Conservation (phyloP, 2,797 vertebrate species). For the Petrocephalus schoutedeni region DNA sequence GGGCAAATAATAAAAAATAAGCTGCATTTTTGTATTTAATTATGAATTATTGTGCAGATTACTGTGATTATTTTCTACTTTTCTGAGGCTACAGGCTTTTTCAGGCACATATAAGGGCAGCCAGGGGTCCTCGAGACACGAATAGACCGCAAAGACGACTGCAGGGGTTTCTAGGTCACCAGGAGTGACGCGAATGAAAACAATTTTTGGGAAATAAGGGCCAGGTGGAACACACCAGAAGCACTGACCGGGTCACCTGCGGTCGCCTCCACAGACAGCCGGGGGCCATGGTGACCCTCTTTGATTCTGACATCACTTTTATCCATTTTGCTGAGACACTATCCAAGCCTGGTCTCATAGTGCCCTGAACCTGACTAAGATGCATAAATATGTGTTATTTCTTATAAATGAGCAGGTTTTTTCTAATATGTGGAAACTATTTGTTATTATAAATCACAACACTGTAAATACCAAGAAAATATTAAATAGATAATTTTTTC, state of each 20-base stretch:
- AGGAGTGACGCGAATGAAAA: background rate
- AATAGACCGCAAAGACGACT: background rate
- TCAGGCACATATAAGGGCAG: background rate
- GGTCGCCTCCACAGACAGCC: background rate
- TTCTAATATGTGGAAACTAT: background rate
- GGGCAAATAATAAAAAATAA: background rate
- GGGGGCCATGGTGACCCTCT: background rate
- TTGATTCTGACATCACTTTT: background rate
- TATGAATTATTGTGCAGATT: background rate
- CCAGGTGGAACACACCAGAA: slow-evolving; percentile 1
- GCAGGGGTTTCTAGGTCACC: background rate
- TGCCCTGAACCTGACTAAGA: background rate
- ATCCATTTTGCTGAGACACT: background rate
- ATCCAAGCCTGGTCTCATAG: background rate
- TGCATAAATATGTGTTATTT: background rate
- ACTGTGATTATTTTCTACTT: background rate
- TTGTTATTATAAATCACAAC: background rate
- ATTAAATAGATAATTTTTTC: background rate
- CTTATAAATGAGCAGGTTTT: background rate
- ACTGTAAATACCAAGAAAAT: background rate
- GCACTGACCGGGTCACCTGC: background rate
- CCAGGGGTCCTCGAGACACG: background rate
- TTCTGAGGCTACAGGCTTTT: background rate
- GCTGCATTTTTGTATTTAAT: background rate
- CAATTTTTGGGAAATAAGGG: background rate